phyloP scores from a whole-genome alignment of 2,797 vertebrate species.

The Galago senegalensis region DNA sequence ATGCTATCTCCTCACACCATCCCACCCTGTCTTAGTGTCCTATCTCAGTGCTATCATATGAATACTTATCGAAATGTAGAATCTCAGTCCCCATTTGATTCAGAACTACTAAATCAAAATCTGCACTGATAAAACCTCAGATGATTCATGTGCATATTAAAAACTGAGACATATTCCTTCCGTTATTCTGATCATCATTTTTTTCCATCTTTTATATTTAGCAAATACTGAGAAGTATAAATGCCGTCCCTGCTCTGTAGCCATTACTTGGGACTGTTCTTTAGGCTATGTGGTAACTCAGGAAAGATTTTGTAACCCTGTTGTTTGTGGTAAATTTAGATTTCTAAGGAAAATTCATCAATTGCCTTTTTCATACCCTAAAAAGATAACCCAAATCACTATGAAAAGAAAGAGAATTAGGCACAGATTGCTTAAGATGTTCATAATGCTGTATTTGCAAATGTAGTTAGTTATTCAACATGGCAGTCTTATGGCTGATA shows the following conservation, averaged over 20 bases:
- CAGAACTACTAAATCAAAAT: not conserved
- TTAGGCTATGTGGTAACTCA: not conserved
- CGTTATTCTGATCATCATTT: not conserved
- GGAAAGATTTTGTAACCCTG: slow-evolving; percentile 42
- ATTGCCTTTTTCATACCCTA: slow-evolving; percentile 41
- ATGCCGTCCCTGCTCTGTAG: not conserved
- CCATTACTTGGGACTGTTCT: not conserved
- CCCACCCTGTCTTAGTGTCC: no score
- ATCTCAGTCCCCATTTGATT: not conserved
- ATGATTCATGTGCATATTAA: not conserved
- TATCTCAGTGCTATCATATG: not conserved
- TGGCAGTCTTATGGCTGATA: not conserved
- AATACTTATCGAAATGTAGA: not conserved
- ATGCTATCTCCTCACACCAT: no score
- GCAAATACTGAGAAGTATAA: not conserved
- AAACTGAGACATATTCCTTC: not conserved
- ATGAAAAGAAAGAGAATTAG: not conserved
- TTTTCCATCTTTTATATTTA: slow-evolving; percentile 1
- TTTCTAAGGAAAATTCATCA: slow-evolving; percentile 49
- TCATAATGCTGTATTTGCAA: slow-evolving; percentile 46
- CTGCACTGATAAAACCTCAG: not conserved
- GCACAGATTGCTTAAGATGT: not conserved
- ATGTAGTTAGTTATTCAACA: slow-evolving; percentile 14
- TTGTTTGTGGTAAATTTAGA: slow-evolving; percentile 37
- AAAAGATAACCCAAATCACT: not conserved